Percentiles rank a stretch among this genome's conserved stretches.
These are phyloP conservation scores for Oryzias javanicus DNA, from an alignment of 2,113 vertebrate genomes.

Conservation along the genomic window DNA sequence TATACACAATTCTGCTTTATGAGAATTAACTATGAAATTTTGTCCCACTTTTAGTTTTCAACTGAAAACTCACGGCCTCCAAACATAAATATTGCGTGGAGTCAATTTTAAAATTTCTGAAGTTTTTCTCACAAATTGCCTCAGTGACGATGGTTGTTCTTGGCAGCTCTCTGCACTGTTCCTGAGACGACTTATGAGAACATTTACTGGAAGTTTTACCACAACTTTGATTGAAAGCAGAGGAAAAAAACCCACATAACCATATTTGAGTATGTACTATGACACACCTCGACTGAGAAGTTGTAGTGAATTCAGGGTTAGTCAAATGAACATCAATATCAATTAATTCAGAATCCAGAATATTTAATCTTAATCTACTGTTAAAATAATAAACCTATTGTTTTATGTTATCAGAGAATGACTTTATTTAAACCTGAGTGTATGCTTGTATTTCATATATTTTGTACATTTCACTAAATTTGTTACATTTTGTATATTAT, in stretches of 20 bases:
- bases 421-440: too few species aligned
- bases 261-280: slow-evolving; percentile 14
- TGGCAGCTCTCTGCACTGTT: slow-evolving; percentile 17
- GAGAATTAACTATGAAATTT: not conserved
- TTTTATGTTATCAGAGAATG: too few species aligned
- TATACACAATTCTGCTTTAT: not conserved
- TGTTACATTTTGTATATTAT: too few species aligned
- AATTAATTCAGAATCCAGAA: not conserved
- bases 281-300: too few species aligned
- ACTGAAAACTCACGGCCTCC: slow-evolving; percentile 2
- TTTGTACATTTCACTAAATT: too few species aligned
- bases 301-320: not conserved
- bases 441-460: too few species aligned
- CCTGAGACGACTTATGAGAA: slow-evolving; percentile 24
- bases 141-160: slow-evolving; percentile 7
- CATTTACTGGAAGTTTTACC: slow-evolving; percentile 28
- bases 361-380: too few species aligned
- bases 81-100: not conserved
- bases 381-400: too few species aligned
- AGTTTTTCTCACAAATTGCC: slow-evolving; percentile 9
- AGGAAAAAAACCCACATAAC: slow-evolving; percentile 26
- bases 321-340: not conserved
- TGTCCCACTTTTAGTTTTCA: slow-evolving; percentile 5
- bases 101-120: slow-evolving; percentile 7
- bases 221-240: slow-evolving; percentile 31